Evolutionary conservation across 30 jellyfish, hydroid and myxozoan species (phyloP), one percentile per base, ranked within the genome.

Genomic region (Hydractinia symbiolongicarpus): DNA sequence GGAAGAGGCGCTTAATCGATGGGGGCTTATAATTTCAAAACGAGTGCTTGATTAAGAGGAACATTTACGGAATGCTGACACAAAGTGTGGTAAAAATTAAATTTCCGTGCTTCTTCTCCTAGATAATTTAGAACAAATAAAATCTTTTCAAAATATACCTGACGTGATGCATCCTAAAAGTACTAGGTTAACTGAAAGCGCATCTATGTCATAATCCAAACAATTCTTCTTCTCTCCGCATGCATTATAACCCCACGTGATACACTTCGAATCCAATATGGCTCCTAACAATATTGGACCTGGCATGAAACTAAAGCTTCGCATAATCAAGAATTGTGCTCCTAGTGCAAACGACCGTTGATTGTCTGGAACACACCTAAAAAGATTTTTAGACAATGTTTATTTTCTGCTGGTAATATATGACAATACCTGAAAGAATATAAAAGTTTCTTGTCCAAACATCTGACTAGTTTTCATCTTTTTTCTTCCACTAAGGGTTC

Each of bases 281-380:
- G 95, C 57, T 5, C 98, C 98, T 55, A 82, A 67, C 0, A 91
- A 80, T 54, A 91, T 82, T 10, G 98, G 98, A 13, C 95, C 98
- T 8, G 96, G 98, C 10, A 91, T 76, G 57, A 91, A 91, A 73
- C 96, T 86, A 61, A 91, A 78, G 73, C 95, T 66, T 13, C 98
- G 96, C 96, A 91, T 64, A 86, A 91, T 78, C 64, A 91, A 72
- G 66, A 86, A 87, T 71, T 91, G 96, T 56, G 85, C 40, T 4
- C 98, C 98, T 11, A 91, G 78, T 10, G 96, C 98, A 73, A 49
- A 91, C 5, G 98, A 89, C 44, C 98, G 72, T 62, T 91, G 98
- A 67, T 91, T 91, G 72, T 86, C 98, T 6, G 98, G 96, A 49
- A 91, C 98, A 44, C 89, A 81, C 78, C 98, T 91, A 5, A 52